phyloP scores from a whole-genome alignment of 1,140 invertebrate species.

The Aphelinus certus region DNA sequence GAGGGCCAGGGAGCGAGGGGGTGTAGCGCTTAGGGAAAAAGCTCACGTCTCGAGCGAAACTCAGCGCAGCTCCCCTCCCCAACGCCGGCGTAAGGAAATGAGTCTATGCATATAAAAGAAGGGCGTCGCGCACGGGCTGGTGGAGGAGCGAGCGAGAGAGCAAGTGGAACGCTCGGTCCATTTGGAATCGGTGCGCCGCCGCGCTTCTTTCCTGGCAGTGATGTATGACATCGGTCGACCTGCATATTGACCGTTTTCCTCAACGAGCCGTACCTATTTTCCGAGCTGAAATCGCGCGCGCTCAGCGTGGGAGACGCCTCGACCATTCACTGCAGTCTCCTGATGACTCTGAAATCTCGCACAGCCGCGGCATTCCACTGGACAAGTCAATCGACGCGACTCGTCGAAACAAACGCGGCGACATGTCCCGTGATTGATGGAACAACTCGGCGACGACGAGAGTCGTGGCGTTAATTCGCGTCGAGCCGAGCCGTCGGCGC shows the following conservation, averaged over 20 bases:
- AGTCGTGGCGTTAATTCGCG: not conserved
- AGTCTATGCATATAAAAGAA: slow-evolving; percentile 64
- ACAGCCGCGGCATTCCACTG: too few species aligned
- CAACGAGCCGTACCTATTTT: too few species aligned
- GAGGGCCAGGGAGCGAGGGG: not conserved
- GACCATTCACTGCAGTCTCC: too few species aligned
- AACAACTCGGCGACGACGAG: not conserved
- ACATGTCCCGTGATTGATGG: not conserved
- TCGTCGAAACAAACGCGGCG: too few species aligned
- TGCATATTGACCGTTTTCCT: slow-evolving; percentile 45
- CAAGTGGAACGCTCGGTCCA: slow-evolving; percentile 46
- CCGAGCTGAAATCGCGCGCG: too few species aligned
- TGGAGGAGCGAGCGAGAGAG: slow-evolving; percentile 44
- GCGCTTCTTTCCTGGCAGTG: slow-evolving; percentile 49
- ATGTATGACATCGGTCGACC: slow-evolving; percentile 52
- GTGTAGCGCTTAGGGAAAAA: slow-evolving; percentile 25
- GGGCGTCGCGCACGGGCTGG: not conserved
- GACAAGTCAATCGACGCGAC: too few species aligned
- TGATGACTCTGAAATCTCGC: too few species aligned
- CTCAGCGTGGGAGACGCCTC: too few species aligned
- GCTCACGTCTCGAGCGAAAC: slow-evolving; percentile 23
- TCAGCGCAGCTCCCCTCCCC: slow-evolving; percentile 26
- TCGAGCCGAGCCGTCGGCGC: too few species aligned
- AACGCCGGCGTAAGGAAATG: slow-evolving; percentile 61
- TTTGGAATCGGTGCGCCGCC: slow-evolving; percentile 47